A percentile compares a stretch with the other conserved stretches of the same genome.
phyloP scores from a whole-genome alignment of 2,797 vertebrate genomes.

The Thamnophis elegans region DNA sequence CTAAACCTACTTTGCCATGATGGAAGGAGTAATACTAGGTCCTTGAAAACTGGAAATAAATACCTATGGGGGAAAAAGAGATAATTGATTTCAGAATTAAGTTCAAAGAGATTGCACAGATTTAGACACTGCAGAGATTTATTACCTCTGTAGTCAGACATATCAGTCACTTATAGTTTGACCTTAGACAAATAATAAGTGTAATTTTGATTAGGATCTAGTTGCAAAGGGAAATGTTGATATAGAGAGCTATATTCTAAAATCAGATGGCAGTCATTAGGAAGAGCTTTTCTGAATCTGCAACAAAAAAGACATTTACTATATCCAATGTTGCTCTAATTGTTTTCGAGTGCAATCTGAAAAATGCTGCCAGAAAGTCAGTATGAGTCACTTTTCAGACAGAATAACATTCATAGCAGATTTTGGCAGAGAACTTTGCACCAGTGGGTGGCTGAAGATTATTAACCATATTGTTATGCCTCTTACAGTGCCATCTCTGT shows the following conservation, averaged over 20 bases:
- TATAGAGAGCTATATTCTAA: neutral
- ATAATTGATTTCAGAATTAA: conserved; percentile 26
- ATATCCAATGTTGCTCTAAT: conserved; percentile 43
- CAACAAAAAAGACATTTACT: conserved; percentile 23
- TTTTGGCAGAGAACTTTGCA: conserved; percentile 63
- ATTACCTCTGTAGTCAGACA: neutral
- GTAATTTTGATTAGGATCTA: neutral
- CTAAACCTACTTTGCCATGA: neutral
- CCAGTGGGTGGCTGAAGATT: conserved; percentile 51
- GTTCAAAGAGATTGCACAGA: neutral
- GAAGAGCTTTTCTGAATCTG: neutral
- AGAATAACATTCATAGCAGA: conserved; percentile 41
- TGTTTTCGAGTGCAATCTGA: conserved; percentile 70
- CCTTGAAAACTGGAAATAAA: neutral
- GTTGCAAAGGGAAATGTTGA: neutral
- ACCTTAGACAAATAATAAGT: neutral
- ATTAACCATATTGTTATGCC: neutral
- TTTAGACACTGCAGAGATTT: neutral
- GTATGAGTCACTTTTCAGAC: conserved; percentile 43
- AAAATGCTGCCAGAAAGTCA: conserved; percentile 57
- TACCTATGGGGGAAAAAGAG: neutral
- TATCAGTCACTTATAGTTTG: conserved; percentile 15
- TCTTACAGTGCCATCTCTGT: neutral
- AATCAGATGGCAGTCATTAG: neutral
- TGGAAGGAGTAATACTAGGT: neutral